Base-by-base conservation (phyloP, 2,888 invertebrate species). In the Anarsia innoxiella region DNA sequence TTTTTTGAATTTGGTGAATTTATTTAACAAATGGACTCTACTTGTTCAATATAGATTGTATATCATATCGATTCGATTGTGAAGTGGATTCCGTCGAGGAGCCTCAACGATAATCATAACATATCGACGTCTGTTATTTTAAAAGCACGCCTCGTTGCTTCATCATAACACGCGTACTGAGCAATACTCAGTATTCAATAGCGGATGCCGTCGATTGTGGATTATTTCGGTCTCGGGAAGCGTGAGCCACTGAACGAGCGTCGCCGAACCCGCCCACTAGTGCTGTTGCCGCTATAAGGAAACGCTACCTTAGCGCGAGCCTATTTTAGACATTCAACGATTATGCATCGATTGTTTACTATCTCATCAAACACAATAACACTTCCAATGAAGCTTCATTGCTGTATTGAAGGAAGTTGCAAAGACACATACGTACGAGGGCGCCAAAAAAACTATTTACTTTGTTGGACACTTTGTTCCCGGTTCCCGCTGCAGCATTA, bases 141-240 rank as follows among this genome's bases (percentile, higher is more conserved):
- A 49, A 51, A 56, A 56, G 45, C 47, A 39, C 31, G 30, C 45
- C 41, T 43, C 39, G 46, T 44, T 45, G 44, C 42, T 42, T 45
- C 49, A 47, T 56, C 53, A 55, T 49, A 58, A 53, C 50, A 58
- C 30, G 28, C 52, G 51, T 48, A 41, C 51, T 49, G 44, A 51
- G 51, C 51, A 45, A 61, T 59, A 63, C 58, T 65, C 57, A 48
- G 49, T 49, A 64, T 66, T 71, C 71, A 71, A 67, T 69, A 71
- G 63, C 74, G 78, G 75, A 79, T 71, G 67, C 76, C 56, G 72
- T 61, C 66, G 73, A 79, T 79, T 76, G 74, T 71, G 59, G 66
- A 71, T 65, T 82, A 82, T 84, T 84, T 83, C 59, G 67, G 78
- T 73, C 79, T 67, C 74, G 74, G 73, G 66, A 76, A 76, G 71